These are phyloP conservation scores for Epirrhoe alternata DNA, from an alignment of 2,888 invertebrate genomes.

Conservation along the genomic window DNA sequence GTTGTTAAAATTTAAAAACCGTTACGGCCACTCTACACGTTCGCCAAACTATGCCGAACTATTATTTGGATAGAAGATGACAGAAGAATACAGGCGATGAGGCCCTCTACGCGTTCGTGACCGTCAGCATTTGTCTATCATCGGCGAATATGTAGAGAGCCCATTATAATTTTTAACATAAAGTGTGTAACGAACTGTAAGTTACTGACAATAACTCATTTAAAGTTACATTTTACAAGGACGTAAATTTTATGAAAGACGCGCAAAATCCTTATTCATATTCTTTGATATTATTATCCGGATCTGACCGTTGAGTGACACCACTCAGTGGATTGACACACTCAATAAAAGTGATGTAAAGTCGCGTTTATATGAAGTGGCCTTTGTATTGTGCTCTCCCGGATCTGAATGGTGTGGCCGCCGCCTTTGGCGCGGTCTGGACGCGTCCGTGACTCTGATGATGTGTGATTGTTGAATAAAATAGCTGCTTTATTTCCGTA, in stretches of 20 bases:
- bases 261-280: constrained; percentile 56
- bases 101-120: too few relatives aligned
- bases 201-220: constrained; percentile 37
- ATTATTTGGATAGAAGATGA: too few relatives aligned
- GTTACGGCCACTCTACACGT: too few relatives aligned
- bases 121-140: too few relatives aligned
- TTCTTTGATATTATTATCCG: constrained; percentile 65
- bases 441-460: constrained; percentile 35
- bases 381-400: constrained; percentile 61
- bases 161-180: constrained; percentile 33
- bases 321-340: constrained; percentile 62
- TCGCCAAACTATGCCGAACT: too few relatives aligned
- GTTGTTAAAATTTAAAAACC: constrained; percentile 1
- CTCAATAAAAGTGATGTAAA: constrained; percentile 65
- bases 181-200: constrained; percentile 26
- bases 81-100: too few relatives aligned
- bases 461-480: constrained; percentile 44
- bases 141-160: too few relatives aligned
- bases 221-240: constrained; percentile 58
- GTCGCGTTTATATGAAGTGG: constrained; percentile 63
- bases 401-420: constrained; percentile 33
- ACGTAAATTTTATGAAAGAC: constrained; percentile 61
- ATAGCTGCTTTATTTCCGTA: constrained; percentile 44
- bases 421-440: constrained; percentile 28
- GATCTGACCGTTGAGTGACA: constrained; percentile 81